Base-by-base conservation (phyloP, 2,113 vertebrate species). In the Eulemur rufifrons region DNA sequence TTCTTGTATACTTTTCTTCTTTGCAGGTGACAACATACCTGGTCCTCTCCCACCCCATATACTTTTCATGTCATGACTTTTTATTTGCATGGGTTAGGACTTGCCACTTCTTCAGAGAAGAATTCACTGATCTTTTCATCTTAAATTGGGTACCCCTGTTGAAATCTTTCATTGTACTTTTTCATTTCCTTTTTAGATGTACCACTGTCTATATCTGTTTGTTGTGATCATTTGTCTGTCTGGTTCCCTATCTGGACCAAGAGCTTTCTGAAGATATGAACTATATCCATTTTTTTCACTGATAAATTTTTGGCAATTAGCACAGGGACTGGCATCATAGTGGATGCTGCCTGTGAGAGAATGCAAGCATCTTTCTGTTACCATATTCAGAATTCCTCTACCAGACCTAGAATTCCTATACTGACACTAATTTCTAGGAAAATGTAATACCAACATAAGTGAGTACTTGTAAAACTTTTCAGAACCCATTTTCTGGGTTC, bases 161-260 rank as follows among this genome's bases (percentile, higher is more conserved):
- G 73, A 95, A 92, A 74, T 66, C 81, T 82, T 14, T 82, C 21
- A 56, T 64, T 45, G 23, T 73, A 61, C 8, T 45, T 4, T 82
- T 81, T 80, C 14, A n/a, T 92, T 84, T 94, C 14, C 83, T 81
- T 91, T 23, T 88, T 94, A 89, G 59, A 64, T 89, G 86, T 73
- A 20, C 89, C 39, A 64, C 3, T 94, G 45, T 87, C 5, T 3
- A 25, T 80, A 50, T 50, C 14, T 91, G 2, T 83, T 54, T 66
- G 37, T 88, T 95, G 42, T 87, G 52, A 45, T 96, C 78, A 37
- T 77, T 89, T 94, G 59, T 83, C 25, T 74, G 7, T 82, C 32
- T 89, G 34, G 69, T 80, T 85, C 11, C 21, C 21, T 94, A 4
- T 71, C 20, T 32, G 89, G 42, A 94, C 29, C 25, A 76, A 89